Evolutionary conservation across 1,140 invertebrate genomes (phyloP).

Genomic region (Brachionus plicatilis): DNA sequence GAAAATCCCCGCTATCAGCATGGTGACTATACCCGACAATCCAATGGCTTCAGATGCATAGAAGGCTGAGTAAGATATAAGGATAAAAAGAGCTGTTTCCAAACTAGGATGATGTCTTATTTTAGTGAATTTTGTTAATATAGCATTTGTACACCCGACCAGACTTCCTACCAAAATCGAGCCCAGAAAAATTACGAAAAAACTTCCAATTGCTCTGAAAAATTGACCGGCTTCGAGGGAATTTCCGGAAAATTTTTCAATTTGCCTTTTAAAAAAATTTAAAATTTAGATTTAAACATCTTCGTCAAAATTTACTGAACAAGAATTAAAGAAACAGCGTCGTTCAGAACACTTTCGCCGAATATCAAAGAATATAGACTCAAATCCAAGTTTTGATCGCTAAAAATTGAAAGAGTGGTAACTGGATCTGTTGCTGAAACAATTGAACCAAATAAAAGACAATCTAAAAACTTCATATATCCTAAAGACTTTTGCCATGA

Average conservation of each 20-base stretch:
- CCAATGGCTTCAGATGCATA: slow-evolving; percentile 88
- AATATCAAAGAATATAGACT: slow-evolving; percentile 96
- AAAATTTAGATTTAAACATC: background rate
- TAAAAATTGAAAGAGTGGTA: slow-evolving; percentile 86
- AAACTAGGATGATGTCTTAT: slow-evolving; percentile 86
- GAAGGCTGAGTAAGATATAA: slow-evolving; percentile 96
- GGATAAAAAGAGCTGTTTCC: slow-evolving; percentile 88
- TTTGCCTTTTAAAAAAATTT: slow-evolving; percentile 65
- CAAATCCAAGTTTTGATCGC: slow-evolving; percentile 90
- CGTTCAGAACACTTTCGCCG: slow-evolving; percentile 95
- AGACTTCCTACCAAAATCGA: slow-evolving; percentile 81
- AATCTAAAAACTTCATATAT: slow-evolving; percentile 62
- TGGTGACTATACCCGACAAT: slow-evolving; percentile 79
- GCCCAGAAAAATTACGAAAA: slow-evolving; percentile 81
- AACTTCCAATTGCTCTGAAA: slow-evolving; percentile 70
- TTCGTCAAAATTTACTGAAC: slow-evolving; percentile 66
- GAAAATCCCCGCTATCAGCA: slow-evolving; percentile 94
- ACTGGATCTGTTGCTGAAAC: slow-evolving; percentile 94
- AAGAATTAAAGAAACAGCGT: slow-evolving; percentile 93
- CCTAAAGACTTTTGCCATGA: slow-evolving; percentile 64
- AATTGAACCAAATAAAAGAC: slow-evolving; percentile 51
- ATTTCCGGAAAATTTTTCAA: slow-evolving; percentile 74
- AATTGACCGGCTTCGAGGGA: slow-evolving; percentile 61
- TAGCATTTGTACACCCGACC: slow-evolving; percentile 82
- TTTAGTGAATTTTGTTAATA: slow-evolving; percentile 86